Conservation (phyloP, 2,113 vertebrate species). For the Ailurus styani region DNA sequence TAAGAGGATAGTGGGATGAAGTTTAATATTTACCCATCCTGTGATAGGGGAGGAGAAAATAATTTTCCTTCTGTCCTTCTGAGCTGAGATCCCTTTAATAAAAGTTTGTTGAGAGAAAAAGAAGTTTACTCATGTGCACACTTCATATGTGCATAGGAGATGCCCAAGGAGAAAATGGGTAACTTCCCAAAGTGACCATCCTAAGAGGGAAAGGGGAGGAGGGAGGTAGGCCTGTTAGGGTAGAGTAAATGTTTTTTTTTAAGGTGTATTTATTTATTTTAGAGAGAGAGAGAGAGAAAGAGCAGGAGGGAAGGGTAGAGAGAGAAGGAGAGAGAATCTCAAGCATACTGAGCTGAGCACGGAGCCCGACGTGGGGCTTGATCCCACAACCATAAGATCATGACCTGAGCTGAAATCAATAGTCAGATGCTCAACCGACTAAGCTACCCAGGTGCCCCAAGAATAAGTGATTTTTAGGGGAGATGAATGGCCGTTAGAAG, state of each 20-base stretch:
- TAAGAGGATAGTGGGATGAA: neutral
- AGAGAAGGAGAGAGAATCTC: neutral
- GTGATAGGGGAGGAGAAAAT: neutral
- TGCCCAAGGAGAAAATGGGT: neutral
- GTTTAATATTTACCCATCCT: neutral
- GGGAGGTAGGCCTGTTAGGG: neutral
- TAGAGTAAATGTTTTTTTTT: neutral
- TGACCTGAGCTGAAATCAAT: neutral
- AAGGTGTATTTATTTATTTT: neutral
- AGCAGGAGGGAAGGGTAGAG: neutral
- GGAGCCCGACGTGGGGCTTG: neutral
- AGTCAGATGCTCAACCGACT: neutral
- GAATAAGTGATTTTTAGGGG: neutral
- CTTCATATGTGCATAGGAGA: neutral
- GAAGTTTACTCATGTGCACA: neutral
- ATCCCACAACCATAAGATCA: neutral
- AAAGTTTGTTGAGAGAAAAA: too few species aligned
- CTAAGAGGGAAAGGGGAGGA: neutral
- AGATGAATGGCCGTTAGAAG: neutral
- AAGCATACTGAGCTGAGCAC: neutral
- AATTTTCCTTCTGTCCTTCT: neutral
- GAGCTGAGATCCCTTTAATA: neutral
- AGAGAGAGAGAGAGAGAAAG: neutral
- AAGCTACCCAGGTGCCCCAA: neutral
- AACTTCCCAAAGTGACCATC: neutral